Base-by-base conservation (phyloP, 2,888 invertebrate genomes). In the Cenopis cana region DNA sequence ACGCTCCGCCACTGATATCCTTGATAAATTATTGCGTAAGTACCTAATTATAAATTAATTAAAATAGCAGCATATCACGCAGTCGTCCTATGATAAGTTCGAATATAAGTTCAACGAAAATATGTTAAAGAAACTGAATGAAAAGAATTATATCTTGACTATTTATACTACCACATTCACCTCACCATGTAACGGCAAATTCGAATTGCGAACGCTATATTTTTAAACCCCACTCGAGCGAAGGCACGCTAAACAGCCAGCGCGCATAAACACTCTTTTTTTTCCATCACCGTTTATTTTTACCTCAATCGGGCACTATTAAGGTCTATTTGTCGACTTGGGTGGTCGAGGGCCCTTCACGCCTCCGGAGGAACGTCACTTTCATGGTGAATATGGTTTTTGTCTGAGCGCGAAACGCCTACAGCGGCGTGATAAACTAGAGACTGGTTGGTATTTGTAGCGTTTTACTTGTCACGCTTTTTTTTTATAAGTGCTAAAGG, bases 381-480 rank as follows among this genome's bases (percentile, higher is more conserved):
- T 77, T 65, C 69, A 60, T 59, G 62, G 64, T 72, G 72, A 64
- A 68, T 72, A 72, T 73, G 69, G 73, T 66, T 72, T 74, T 73
- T 78, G 78, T 81, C 77, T 80, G 78, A 76, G 76, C 79, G 85
- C 80, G 78, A 79, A 83, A 81, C 82, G 79, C 81, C 79, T 77
- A 77, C 81, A 68, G 68, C 55, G 62, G 75, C 67, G 74, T 74
- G 52, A 66, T 65, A 60, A n/a, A 60, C 61, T 61, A 17, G 0
- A 2, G 46, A 33, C 33, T 46, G 46, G n/a, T 10, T 50, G 52
- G 59, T 70, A 57, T 70, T 70, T 70, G 57, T 24, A 24, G 24
- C 60, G 54, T 70, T 66, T 36, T 49, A 60, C 70, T 70, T 54
- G 54, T 59, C 46, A 46, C 46, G 54, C 64, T 38, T 38, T 54